Percentiles rank a stretch among this genome's conserved stretches.
phyloP scores from a whole-genome alignment of 2,888 invertebrate species.

The Pseudococcus jackbeardsleyi region DNA sequence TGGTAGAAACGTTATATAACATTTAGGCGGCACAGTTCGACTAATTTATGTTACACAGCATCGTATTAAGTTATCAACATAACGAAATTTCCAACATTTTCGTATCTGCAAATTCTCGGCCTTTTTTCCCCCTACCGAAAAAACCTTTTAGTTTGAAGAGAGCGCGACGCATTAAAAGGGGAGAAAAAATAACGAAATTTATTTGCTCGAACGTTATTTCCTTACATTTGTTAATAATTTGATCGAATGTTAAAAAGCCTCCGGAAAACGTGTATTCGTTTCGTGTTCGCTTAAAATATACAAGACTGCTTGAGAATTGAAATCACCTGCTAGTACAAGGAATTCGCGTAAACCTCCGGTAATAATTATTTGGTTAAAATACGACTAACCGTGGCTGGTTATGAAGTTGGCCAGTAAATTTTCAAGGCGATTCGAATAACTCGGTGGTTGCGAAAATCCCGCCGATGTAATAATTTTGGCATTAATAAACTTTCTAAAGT shows the following conservation, averaged over 20 bases:
- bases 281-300: neutral
- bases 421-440: neutral
- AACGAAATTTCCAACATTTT: constrained; percentile 22
- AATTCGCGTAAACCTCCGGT: neutral
- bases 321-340: constrained; percentile 6
- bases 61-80: constrained; percentile 28
- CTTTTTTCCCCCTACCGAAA: neutral
- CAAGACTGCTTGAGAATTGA: neutral
- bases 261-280: neutral
- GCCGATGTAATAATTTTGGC: constrained; percentile 2
- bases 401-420: constrained; percentile 24
- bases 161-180: neutral
- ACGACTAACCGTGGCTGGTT: neutral
- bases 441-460: neutral
- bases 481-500: constrained; percentile 1
- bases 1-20: constrained; percentile 28
- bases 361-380: neutral
- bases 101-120: neutral
- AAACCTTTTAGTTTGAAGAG: neutral
- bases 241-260: constrained; percentile 3
- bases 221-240: constrained; percentile 9
- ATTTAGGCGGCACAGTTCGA: constrained; percentile 23
- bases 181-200: constrained; percentile 8
- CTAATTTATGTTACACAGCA: constrained; percentile 38
- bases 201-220: neutral